A percentile compares a stretch with the other conserved stretches of the same genome.
Evolutionary conservation across 2,113 vertebrate species (phyloP).

Genomic region (Ceyx melanurus): DNA sequence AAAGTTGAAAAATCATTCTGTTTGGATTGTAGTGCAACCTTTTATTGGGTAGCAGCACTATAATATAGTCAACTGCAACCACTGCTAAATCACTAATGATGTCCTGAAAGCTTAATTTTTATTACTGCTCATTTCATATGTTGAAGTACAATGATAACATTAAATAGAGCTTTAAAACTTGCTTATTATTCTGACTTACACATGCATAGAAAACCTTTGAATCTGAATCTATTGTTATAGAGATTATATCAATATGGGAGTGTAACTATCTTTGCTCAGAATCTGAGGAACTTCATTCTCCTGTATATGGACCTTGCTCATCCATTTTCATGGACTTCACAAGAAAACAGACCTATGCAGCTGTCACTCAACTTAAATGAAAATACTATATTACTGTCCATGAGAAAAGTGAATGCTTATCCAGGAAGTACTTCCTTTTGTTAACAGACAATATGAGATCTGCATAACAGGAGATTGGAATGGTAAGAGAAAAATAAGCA

Average conservation of each 20-base stretch:
- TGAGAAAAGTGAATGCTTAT: neutral
- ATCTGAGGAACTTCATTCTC: neutral
- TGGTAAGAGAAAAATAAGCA: neutral
- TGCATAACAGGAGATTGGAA: neutral
- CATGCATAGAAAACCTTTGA: neutral
- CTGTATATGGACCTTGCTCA: neutral
- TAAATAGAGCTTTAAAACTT: neutral
- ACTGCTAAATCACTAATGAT: neutral
- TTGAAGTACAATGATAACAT: neutral
- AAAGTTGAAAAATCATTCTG: neutral
- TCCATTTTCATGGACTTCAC: conserved; percentile 29
- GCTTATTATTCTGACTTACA: neutral
- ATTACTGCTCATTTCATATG: neutral
- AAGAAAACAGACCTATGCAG: conserved; percentile 17
- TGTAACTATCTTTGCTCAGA: neutral
- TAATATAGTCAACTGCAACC: neutral
- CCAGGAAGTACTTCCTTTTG: neutral
- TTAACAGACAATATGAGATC: neutral
- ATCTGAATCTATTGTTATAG: neutral
- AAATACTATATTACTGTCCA: neutral
- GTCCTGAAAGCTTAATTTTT: neutral
- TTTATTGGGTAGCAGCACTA: neutral
- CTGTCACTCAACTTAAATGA: conserved; percentile 46
- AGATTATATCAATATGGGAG: neutral
- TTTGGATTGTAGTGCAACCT: neutral